phyloP scores from a whole-genome alignment of 2,888 invertebrate genomes.

The Terebella lapidaria region DNA sequence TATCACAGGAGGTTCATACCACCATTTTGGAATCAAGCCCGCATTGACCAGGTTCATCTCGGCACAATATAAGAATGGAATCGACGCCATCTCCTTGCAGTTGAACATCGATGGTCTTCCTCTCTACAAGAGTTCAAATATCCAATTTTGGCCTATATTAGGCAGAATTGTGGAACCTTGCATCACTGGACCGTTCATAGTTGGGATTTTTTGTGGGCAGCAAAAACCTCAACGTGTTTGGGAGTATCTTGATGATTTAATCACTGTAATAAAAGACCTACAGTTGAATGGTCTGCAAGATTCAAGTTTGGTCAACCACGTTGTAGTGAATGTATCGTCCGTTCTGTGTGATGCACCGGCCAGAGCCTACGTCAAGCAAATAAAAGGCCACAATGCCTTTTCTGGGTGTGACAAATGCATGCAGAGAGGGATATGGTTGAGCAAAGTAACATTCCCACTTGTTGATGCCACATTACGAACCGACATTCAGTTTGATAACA shows the following conservation, averaged over 20 bases:
- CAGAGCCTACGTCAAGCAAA: slow-evolving; percentile 30
- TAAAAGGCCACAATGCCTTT: slow-evolving; percentile 34
- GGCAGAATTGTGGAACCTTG: background rate
- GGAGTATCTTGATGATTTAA: slow-evolving; percentile 8
- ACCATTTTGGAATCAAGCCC: background rate
- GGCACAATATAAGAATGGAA: background rate
- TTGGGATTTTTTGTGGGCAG: slow-evolving; percentile 8
- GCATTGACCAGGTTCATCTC: background rate
- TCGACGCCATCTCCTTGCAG: background rate
- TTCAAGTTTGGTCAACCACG: background rate
- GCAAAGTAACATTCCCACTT: slow-evolving; percentile 5
- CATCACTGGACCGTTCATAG: slow-evolving; percentile 8
- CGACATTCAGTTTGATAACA: slow-evolving; percentile 22
- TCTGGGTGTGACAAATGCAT: slow-evolving; percentile 36
- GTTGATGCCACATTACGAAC: slow-evolving; percentile 14
- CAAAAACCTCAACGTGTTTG: slow-evolving; percentile 6
- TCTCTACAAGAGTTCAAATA: slow-evolving; percentile 12
- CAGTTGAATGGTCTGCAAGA: background rate
- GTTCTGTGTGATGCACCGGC: slow-evolving; percentile 40
- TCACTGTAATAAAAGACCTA: slow-evolving; percentile 7
- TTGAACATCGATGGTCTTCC: slow-evolving; percentile 16
- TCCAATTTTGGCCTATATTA: slow-evolving; percentile 13
- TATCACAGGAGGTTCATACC: background rate
- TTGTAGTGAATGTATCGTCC: slow-evolving; percentile 9
- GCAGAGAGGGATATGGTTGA: slow-evolving; percentile 12